These are phyloP conservation scores for Creontiades dilutus DNA, from an alignment of 2,888 invertebrate genomes.

Conservation along the genomic window DNA sequence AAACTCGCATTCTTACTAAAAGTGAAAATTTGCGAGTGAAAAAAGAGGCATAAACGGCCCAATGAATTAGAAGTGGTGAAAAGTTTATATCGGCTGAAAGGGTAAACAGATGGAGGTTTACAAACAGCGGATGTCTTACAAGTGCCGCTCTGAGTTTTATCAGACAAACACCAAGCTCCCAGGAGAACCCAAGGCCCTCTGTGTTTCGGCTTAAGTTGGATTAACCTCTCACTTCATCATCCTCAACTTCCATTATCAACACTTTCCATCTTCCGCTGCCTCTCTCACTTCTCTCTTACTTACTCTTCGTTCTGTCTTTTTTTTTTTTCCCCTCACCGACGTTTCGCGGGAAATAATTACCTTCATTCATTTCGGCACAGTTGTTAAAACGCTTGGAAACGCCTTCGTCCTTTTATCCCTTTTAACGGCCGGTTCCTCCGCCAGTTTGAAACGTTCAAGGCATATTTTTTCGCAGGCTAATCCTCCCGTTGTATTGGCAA, in stretches of 20 bases:
- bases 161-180: slow-evolving; percentile 68
- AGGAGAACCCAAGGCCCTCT: slow-evolving; percentile 44
- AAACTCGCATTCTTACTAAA: neutral
- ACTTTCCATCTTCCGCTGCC: slow-evolving; percentile 64
- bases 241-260: slow-evolving; percentile 71
- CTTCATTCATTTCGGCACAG: slow-evolving; percentile 19
- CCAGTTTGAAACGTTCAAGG: neutral
- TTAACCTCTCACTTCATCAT: slow-evolving; percentile 71
- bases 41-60: slow-evolving; percentile 49
- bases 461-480: neutral
- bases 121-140: slow-evolving; percentile 69
- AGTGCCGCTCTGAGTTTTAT: slow-evolving; percentile 64
- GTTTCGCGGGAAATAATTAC: slow-evolving; percentile 56
- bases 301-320: slow-evolving; percentile 15
- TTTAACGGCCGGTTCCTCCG: neutral
- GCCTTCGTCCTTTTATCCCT: neutral
- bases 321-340: slow-evolving; percentile 1
- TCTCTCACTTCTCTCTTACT: slow-evolving; percentile 2
- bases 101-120: slow-evolving; percentile 70
- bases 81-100: slow-evolving; percentile 69
- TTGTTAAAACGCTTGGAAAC: neutral
- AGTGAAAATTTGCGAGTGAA: neutral
- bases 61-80: slow-evolving; percentile 67
- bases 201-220: slow-evolving; percentile 71
- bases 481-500: too few relatives aligned